phyloP scores from a whole-genome alignment of 2,888 invertebrate species.

The Micoletzkya japonica region DNA sequence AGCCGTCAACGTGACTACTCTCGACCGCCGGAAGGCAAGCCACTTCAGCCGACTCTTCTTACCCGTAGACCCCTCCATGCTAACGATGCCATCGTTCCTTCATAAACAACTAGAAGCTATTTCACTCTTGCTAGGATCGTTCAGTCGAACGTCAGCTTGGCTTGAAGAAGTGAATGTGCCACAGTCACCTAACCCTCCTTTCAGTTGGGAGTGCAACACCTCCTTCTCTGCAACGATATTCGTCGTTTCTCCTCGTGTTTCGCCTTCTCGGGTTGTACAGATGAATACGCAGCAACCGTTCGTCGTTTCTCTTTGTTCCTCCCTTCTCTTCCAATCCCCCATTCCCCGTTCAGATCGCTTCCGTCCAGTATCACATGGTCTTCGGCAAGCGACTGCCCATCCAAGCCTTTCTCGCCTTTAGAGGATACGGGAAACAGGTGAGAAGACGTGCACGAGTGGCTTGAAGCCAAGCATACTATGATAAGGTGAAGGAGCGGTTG shows the following conservation, averaged over 20 bases:
- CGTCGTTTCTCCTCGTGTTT: constrained; percentile 46
- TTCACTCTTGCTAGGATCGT: too few species aligned
- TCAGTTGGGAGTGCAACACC: constrained; percentile 28
- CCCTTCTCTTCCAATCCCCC: neutral
- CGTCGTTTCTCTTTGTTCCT: neutral
- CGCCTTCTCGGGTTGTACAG: constrained; percentile 43
- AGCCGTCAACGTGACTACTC: neutral
- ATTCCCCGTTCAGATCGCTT: constrained; percentile 39
- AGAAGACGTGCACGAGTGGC: neutral
- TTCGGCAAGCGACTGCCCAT: constrained; percentile 49
- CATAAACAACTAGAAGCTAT: too few species aligned
- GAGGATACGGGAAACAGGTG: constrained; percentile 49
- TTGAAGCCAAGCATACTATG: neutral
- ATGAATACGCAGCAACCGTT: constrained; percentile 44
- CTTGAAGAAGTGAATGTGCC: neutral
- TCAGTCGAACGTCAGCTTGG: too few species aligned
- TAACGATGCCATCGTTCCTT: too few species aligned
- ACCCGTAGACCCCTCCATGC: too few species aligned
- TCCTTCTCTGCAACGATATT: constrained; percentile 49
- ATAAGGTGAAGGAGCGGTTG: constrained; percentile 4
- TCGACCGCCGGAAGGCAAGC: neutral
- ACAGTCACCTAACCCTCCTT: neutral
- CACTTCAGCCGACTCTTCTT: too few species aligned
- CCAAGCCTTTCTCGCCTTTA: constrained; percentile 47
- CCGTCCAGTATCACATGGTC: constrained; percentile 53